Base-by-base conservation (phyloP, 2,888 invertebrate genomes). In the Sminthurides aquaticus region DNA sequence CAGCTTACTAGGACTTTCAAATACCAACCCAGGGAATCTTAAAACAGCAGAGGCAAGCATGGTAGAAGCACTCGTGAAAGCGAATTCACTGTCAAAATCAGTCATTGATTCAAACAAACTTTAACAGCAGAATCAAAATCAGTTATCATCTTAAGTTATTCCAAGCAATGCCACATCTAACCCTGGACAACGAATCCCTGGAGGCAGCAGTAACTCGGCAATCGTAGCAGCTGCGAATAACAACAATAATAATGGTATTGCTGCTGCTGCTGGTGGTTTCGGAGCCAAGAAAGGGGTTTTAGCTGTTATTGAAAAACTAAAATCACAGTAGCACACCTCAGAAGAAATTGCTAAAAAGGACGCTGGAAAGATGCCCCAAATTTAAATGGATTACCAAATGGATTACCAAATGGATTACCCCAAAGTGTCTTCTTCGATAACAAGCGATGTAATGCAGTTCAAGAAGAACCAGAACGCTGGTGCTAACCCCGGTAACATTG, bases 271-370 rank as follows among this genome's bases (percentile, higher is more conserved):
- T 27, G 60, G 49, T 54, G 59, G 48, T 49, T 24, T 60, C 29
- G 52, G 52, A 25, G 56, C 57, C 1, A 74, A 73, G 56, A 88
- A 89, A 76, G 87, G 87, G 0, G 80, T 91, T n/a, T 88, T 87
- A 69, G 90, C 91, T 22, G 90, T 93, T 18, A 90, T 93, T 74
- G 91, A 92, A 76, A 92, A 92, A 78, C 78, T 93, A 25, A 89
- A 89, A 78, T 86, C 87, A 15, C 67, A 66, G 24, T 67, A 67
- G 25, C 65, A 66, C 11, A 62, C 61, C 18, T 48, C 29, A 1
- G 65, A 64, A 28, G 67, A 61, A n/a, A 27, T 20, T 18, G 48
- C 43, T 3, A 71, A 68, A 55, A 68, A 69, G 49, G 68, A 68
- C 15, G 61, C 69, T 65, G 68, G 72, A 52, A 69, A 69, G n/a